Percentiles rank a stretch among this genome's conserved stretches.
Evolutionary conservation across 2,113 vertebrate genomes (phyloP).

Genomic region (Plecturocebus donacophilus): DNA sequence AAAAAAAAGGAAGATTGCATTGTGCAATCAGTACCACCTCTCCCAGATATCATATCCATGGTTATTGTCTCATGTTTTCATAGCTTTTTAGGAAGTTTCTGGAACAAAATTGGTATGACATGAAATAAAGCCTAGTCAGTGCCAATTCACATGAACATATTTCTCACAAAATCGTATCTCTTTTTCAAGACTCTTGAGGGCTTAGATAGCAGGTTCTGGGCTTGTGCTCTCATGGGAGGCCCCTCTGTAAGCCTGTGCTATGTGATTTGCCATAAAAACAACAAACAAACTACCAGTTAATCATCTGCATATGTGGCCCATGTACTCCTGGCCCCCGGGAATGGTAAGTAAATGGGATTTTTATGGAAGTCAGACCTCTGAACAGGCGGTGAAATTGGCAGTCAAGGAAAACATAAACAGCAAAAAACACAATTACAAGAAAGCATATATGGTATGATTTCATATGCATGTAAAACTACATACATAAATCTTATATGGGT

Average conservation of each 20-base stretch:
- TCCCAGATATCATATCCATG: background rate
- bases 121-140: background rate
- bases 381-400: background rate
- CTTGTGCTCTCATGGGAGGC: background rate
- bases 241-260: background rate
- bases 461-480: background rate
- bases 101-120: background rate
- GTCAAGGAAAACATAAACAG: background rate
- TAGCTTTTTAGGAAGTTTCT: background rate
- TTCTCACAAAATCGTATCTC: background rate
- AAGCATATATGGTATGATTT: background rate
- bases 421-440: background rate
- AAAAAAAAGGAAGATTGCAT: too few relatives aligned
- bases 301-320: background rate
- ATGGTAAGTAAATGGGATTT: background rate
- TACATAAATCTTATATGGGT: background rate
- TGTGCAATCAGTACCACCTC: background rate
- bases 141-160: background rate
- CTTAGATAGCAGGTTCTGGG: background rate
- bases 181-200: background rate
- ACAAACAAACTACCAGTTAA: background rate
- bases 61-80: background rate
- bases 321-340: background rate
- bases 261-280: conserved; percentile 58
- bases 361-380: conserved; percentile 55